Evolutionary conservation across 2,797 vertebrate genomes (phyloP).

Genomic region (Ciconia nigra): DNA sequence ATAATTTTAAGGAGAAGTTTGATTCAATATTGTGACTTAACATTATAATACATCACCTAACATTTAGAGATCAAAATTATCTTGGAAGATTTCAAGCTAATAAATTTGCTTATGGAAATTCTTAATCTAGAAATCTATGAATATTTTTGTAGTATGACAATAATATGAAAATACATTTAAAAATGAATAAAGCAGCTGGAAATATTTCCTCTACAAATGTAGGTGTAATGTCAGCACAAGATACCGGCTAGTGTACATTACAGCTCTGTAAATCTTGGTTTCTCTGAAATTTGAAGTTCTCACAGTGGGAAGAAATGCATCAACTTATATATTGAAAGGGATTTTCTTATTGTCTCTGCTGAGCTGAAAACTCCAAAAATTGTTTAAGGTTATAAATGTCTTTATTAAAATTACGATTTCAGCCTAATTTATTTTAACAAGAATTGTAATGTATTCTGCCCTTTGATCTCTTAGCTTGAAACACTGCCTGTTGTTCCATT

Average conservation of each 20-base stretch:
- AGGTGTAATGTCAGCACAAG: not conserved
- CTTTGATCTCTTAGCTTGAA: conserved; percentile 79
- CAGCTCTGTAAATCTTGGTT: not conserved
- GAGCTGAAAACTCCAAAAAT: conserved; percentile 26
- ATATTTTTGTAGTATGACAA: not conserved
- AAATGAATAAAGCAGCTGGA: not conserved
- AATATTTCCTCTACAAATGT: not conserved
- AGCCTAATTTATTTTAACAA: conserved; percentile 79
- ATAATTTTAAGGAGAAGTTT: not conserved
- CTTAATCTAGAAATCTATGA: not conserved
- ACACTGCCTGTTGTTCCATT: conserved; percentile 80
- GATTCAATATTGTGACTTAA: not conserved
- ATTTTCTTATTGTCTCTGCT: conserved; percentile 38
- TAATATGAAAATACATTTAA: not conserved
- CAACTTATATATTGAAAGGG: not conserved
- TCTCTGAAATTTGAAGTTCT: conserved; percentile 20
- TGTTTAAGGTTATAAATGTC: conserved; percentile 68
- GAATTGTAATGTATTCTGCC: conserved; percentile 77
- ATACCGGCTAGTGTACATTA: not conserved
- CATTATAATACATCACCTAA: not conserved
- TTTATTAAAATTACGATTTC: conserved; percentile 75
- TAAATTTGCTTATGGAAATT: not conserved
- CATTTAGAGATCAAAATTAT: not conserved
- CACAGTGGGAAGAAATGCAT: conserved; percentile 4
- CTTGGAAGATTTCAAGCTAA: not conserved